Base-by-base conservation (phyloP, 1,140 invertebrate genomes). In the Hylyphantes graminicola region DNA sequence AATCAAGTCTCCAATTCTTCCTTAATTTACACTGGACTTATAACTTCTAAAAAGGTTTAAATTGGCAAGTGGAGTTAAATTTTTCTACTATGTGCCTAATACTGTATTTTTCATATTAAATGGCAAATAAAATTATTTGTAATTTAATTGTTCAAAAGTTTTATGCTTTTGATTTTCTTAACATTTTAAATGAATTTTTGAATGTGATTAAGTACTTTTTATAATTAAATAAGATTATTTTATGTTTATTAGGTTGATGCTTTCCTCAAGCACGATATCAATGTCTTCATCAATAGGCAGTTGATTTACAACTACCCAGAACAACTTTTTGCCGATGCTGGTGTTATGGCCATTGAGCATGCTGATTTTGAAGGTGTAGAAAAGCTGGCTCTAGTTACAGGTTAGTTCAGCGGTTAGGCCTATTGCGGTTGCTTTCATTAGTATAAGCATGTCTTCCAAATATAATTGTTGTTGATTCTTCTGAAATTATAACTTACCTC, bases 271-370 rank as follows among this genome's bases (percentile, higher is more conserved):
- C 97, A 99, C 90, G 95, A 96, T 82, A 96, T 95, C 90, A 99
- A 98, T 91, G 98, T 99, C 0, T 99, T 99, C 88, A 98, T 99
- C 88, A 99, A 99, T 90, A 94, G 96, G 87, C 98, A 99, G 91
- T 91, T 99, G 68, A 99, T 99, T 89, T 99, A 99, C 91, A 99
- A 99, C 90, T 99, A 99, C 89, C 98, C 98, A 1, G 98, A 99
- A 90, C 98, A 99, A 91, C 90, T 99, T 76, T 99, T 99, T 91
- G 96, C 98, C 74, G 98, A 99, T 92, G 95, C 96, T 85, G 95
- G 96, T 82, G 93, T 99, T 0, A 99, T 99, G 98, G 97, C 98
- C 0, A 99, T 99, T 89, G 98, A 99, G 89, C 98, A 99, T 91
- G 98, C 98, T 11, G 98, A 99, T 90, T 99, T 99, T 90, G 98